phyloP scores from a whole-genome alignment of 1,140 invertebrate species.

The Drosophila equinoxialis region DNA sequence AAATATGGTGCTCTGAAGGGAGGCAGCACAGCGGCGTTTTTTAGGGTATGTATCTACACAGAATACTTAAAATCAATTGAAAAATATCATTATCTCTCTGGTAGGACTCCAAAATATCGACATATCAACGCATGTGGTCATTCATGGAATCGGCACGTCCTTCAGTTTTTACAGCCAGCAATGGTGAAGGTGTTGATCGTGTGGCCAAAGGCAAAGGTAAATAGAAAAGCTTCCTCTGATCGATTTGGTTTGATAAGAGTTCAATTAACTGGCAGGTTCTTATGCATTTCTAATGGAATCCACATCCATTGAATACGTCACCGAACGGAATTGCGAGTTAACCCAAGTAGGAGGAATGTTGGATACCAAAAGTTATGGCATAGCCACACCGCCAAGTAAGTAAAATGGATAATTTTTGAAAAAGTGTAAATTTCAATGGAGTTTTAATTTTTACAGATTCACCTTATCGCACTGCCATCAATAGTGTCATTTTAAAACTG shows the following conservation, averaged over 20 bases:
- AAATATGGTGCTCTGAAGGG: slow-evolving; percentile 97
- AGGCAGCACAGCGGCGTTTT: slow-evolving; percentile 96
- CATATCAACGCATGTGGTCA: slow-evolving; percentile 96
- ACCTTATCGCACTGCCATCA: slow-evolving; percentile 93
- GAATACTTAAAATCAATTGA: background rate
- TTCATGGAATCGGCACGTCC: slow-evolving; percentile 95
- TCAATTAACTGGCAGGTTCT: slow-evolving; percentile 75
- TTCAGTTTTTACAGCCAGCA: slow-evolving; percentile 92
- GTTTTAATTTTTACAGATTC: slow-evolving; percentile 87
- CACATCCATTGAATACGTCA: slow-evolving; percentile 95
- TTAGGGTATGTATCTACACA: slow-evolving; percentile 86
- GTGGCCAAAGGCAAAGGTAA: slow-evolving; percentile 91
- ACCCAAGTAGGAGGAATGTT: slow-evolving; percentile 95
- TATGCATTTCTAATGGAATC: slow-evolving; percentile 98
- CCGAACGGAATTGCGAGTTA: slow-evolving; percentile 94
- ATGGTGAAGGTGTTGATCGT: slow-evolving; percentile 92
- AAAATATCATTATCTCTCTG: slow-evolving; percentile 21
- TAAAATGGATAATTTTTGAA: slow-evolving; percentile 21
- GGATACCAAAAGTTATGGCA: slow-evolving; percentile 96
- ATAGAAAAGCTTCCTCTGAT: background rate
- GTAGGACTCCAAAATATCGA: slow-evolving; percentile 96
- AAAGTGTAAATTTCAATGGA: background rate
- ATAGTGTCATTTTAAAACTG: slow-evolving; percentile 93
- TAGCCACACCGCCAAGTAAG: slow-evolving; percentile 96
- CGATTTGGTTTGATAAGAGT: accelerated